These are phyloP conservation scores for Odobenus rosmarus DNA, from an alignment of 2,113 vertebrate genomes.

Conservation along the genomic window DNA sequence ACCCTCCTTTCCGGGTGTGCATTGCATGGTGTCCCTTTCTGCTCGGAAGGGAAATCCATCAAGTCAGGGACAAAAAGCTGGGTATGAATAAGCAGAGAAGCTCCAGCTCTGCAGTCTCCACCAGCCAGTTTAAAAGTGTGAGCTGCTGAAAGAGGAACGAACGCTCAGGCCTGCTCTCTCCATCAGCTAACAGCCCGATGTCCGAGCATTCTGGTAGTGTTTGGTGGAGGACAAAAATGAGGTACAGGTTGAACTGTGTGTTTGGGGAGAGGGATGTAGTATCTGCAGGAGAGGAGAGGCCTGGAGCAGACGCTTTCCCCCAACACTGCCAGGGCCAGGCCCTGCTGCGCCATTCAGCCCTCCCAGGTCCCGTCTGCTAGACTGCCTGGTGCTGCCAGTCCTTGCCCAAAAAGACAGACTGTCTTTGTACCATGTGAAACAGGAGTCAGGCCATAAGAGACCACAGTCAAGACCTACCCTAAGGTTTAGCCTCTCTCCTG, in stretches of 20 bases:
- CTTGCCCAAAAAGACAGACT: not conserved
- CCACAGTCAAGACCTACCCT: too few relatives aligned
- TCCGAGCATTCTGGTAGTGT: not conserved
- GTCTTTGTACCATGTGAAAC: not conserved
- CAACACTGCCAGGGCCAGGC: not conserved
- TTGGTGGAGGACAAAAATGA: not conserved
- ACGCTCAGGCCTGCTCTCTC: not conserved
- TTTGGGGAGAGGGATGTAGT: not conserved
- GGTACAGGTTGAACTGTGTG: not conserved
- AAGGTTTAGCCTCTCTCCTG: not conserved
- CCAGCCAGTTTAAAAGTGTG: fast-evolving
- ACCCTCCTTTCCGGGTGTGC: not conserved
- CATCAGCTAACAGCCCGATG: not conserved
- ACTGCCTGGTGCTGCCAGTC: not conserved
- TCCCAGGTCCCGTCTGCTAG: not conserved
- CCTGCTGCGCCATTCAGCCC: not conserved
- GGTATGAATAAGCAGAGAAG: not conserved
- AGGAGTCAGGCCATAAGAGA: not conserved
- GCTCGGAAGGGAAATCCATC: not conserved
- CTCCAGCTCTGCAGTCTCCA: not conserved
- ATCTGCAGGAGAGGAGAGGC: not conserved
- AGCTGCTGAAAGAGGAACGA: not conserved
- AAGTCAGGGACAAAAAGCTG: not conserved
- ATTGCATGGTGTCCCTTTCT: not conserved
- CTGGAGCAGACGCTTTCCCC: not conserved